Conservation (phyloP, 2,113 vertebrate genomes). For the Eolophus roseicapilla region DNA sequence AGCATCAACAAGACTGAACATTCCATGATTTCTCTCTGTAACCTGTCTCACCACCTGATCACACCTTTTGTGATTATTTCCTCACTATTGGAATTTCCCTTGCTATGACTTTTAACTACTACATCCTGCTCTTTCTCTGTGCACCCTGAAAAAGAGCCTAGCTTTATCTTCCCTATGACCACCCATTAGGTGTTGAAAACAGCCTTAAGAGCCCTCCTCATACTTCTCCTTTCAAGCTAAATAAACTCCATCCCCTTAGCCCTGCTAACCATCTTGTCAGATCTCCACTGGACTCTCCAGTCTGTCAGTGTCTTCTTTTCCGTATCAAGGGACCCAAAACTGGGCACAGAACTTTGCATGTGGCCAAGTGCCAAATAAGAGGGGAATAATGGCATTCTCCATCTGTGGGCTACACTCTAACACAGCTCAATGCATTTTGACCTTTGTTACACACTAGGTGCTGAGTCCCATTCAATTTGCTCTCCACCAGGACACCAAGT, state of each 20-base stretch:
- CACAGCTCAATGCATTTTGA: not conserved
- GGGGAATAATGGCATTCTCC: not conserved
- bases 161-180: not conserved
- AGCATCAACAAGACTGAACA: not conserved
- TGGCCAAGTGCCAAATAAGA: not conserved
- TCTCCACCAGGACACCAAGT: not conserved
- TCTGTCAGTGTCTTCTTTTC: not conserved
- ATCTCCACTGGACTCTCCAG: not conserved
- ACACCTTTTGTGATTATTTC: not conserved
- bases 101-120: not conserved
- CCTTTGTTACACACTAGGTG: rapidly evolving
- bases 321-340: not conserved
- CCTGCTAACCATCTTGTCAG: not conserved
- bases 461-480: rapidly evolving
- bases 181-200: not conserved
- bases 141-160: not conserved
- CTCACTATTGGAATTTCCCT: not conserved
- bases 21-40: not conserved
- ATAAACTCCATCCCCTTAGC: not conserved
- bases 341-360: not conserved
- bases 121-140: not conserved
- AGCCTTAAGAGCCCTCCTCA: not conserved
- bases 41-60: not conserved
- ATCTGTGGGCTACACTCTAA: not conserved
- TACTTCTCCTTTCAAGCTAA: not conserved